Percentiles rank a stretch among this genome's conserved stretches.
Conservation (phyloP, 2,888 invertebrate species). For the Ochropleura plecta region DNA sequence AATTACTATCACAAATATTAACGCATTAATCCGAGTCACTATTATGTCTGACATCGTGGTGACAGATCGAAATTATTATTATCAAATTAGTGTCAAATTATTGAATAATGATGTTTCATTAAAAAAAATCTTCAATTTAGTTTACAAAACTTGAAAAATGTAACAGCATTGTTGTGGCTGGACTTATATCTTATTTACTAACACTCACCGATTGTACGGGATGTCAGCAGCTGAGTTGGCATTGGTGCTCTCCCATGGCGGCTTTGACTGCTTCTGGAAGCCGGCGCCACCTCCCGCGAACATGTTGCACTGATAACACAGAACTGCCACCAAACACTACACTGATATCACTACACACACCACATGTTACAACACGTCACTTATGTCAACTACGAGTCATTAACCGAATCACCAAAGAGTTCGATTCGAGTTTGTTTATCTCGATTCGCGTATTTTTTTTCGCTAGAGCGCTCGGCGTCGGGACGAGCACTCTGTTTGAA, state of each 20-base stretch:
- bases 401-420: neutral
- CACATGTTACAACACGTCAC: slow-evolving; percentile 17
- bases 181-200: neutral
- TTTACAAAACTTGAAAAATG: neutral
- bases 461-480: slow-evolving; percentile 40
- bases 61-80: no score
- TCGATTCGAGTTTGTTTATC: slow-evolving; percentile 54
- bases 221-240: slow-evolving; percentile 74
- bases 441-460: slow-evolving; percentile 53
- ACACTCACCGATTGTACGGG: slow-evolving; percentile 79
- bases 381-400: neutral
- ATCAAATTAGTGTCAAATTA: no score
- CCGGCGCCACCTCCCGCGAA: slow-evolving; percentile 87
- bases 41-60: no score
- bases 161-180: neutral
- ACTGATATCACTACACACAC: slow-evolving; percentile 6
- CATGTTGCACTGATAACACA: slow-evolving; percentile 70
- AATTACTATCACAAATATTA: no score
- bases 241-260: slow-evolving; percentile 83
- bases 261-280: slow-evolving; percentile 86
- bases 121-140: neutral
- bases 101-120: no score
- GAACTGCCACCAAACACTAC: slow-evolving; percentile 20
- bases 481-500: slow-evolving; percentile 59
- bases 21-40: no score